Conservation (phyloP, 2,113 vertebrate genomes). For the Boleophthalmus pectinirostris region DNA sequence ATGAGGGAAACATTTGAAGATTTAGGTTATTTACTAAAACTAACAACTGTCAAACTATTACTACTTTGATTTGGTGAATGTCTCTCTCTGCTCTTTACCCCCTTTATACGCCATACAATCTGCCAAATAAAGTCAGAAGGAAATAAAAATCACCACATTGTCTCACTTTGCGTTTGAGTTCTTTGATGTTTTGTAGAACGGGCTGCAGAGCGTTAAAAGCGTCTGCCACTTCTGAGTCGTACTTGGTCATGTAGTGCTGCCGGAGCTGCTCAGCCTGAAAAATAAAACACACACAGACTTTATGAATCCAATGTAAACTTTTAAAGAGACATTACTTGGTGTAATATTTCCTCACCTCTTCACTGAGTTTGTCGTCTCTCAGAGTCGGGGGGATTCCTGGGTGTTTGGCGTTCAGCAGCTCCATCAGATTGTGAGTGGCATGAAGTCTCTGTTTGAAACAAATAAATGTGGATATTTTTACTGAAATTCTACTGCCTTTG, state of each 20-base stretch:
- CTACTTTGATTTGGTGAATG: neutral
- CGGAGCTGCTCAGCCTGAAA: slow-evolving; percentile 88
- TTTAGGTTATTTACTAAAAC: too few relatives aligned
- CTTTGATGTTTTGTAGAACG: slow-evolving; percentile 87
- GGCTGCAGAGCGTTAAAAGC: slow-evolving; percentile 90
- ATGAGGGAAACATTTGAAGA: too few relatives aligned
- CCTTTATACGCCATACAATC: neutral
- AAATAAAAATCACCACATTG: slow-evolving; percentile 35
- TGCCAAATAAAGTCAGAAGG: neutral
- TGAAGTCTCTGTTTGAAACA: slow-evolving; percentile 86
- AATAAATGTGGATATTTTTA: neutral
- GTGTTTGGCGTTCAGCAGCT: slow-evolving; percentile 88
- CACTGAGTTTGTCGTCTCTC: slow-evolving; percentile 88
- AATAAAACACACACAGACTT: neutral
- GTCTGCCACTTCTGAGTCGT: slow-evolving; percentile 91
- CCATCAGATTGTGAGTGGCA: slow-evolving; percentile 96
- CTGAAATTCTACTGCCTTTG: too few relatives aligned
- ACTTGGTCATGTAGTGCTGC: slow-evolving; percentile 98
- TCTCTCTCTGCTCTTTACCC: neutral
- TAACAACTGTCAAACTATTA: too few relatives aligned
- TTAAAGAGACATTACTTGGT: neutral
- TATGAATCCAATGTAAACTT: neutral
- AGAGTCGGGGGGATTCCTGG: slow-evolving; percentile 93
- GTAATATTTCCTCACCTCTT: slow-evolving; percentile 81
- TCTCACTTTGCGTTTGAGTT: slow-evolving; percentile 90